A percentile compares a stretch with the other conserved stretches of the same genome.
These are phyloP conservation scores for Hirtodrosophila confusa DNA, from an alignment of 2,888 invertebrate genomes.

Conservation along the genomic window DNA sequence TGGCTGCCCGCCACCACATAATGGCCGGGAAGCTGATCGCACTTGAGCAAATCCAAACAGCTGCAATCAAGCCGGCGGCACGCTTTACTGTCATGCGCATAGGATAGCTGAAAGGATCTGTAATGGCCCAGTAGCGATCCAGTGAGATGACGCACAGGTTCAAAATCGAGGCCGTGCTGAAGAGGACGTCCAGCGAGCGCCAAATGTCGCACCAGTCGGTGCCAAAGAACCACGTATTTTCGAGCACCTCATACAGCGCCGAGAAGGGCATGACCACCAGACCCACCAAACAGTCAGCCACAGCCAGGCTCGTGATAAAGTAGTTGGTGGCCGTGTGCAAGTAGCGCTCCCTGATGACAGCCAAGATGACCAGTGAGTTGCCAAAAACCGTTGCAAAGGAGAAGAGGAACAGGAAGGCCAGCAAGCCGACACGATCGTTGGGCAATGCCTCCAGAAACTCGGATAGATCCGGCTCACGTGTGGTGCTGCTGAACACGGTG, in stretches of 20 bases:
- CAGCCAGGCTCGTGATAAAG: constrained; percentile 97
- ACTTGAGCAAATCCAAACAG: constrained; percentile 98
- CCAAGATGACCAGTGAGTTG: constrained; percentile 96
- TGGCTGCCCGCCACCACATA: constrained; percentile 96
- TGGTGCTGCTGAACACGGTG: constrained; percentile 46
- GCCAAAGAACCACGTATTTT: constrained; percentile 97
- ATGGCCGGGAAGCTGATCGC: constrained; percentile 99
- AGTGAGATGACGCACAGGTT: constrained; percentile 98
- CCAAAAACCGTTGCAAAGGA: constrained; percentile 97
- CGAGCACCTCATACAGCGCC: constrained; percentile 94
- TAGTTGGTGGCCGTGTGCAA: constrained; percentile 99
- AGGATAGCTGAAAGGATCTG: constrained; percentile 98
- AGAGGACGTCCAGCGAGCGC: constrained; percentile 98
- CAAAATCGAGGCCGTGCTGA: constrained; percentile 98
- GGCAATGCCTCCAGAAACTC: constrained; percentile 85
- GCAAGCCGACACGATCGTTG: constrained; percentile 90
- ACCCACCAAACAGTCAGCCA: constrained; percentile 98
- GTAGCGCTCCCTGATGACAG: constrained; percentile 96
- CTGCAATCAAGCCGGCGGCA: constrained; percentile 94
- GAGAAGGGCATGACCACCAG: constrained; percentile 99
- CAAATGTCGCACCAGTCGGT: constrained; percentile 98
- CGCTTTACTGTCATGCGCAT: constrained; percentile 95
- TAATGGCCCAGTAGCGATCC: constrained; percentile 99
- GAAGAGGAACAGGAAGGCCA: constrained; percentile 93
- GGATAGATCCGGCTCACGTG: constrained; percentile 82